phyloP scores from a whole-genome alignment of 2,797 vertebrate genomes.

The Hyperoplus immaculatus region DNA sequence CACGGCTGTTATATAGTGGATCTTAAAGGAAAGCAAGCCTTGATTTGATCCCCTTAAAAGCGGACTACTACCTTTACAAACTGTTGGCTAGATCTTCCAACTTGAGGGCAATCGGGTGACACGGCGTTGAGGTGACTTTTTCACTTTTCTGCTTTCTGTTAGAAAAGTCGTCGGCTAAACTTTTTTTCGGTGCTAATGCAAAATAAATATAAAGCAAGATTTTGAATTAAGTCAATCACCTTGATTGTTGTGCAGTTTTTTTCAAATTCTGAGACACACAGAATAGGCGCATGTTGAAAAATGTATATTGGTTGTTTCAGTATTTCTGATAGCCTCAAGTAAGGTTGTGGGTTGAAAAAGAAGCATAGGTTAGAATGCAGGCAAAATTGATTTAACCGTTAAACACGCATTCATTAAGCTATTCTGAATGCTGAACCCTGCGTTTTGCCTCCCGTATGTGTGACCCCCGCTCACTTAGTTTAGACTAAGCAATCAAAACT shows the following conservation, averaged over 20 bases:
- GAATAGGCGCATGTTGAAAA: background rate
- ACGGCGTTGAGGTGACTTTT: background rate
- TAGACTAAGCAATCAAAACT: background rate
- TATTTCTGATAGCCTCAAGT: background rate
- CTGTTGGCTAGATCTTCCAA: background rate
- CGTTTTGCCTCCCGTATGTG: background rate
- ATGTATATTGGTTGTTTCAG: background rate
- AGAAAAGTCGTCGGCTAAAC: background rate
- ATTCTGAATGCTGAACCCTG: background rate
- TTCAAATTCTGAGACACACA: background rate
- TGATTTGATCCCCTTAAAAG: slow-evolving; percentile 2
- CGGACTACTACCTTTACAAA: background rate
- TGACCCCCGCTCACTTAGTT: background rate
- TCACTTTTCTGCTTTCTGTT: background rate
- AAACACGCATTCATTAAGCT: background rate
- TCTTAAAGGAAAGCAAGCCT: accelerated
- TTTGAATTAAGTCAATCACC: background rate
- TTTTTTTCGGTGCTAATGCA: background rate
- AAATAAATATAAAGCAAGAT: background rate
- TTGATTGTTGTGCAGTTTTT: background rate
- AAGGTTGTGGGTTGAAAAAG: background rate
- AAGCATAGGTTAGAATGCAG: too few species aligned
- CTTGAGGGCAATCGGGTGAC: accelerated
- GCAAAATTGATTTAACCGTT: background rate
- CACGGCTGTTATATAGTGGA: background rate